Percentiles rank a stretch among this genome's conserved stretches.
Conservation (phyloP, 2,113 vertebrate species). For the Notothenia coriiceps region DNA sequence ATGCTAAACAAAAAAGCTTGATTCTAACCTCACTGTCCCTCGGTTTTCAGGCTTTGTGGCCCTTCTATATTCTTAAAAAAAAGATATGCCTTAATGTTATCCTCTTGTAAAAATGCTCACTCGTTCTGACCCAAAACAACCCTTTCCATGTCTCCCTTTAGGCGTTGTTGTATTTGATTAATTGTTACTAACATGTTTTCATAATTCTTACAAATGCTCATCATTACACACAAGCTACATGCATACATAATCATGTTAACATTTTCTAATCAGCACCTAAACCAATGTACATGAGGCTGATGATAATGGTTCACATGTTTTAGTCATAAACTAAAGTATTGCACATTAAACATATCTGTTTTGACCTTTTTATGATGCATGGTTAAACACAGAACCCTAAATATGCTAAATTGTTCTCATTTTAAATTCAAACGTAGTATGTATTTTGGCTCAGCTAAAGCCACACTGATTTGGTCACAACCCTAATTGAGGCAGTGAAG, state of each 20-base stretch:
- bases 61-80: not conserved
- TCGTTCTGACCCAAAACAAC: not conserved
- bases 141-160: not conserved
- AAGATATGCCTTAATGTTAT: not conserved
- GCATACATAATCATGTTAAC: no score
- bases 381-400: not conserved
- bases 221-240: not conserved
- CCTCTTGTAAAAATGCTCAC: not conserved
- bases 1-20: constrained; percentile 11
- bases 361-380: not conserved
- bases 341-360: not conserved
- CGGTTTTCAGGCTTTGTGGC: not conserved
- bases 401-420: not conserved
- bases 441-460: constrained; percentile 8
- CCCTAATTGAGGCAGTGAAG: constrained; percentile 20
- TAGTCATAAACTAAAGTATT: no score
- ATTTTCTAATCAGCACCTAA: no score
- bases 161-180: not conserved
- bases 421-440: not conserved
- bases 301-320: not conserved
- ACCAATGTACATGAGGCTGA: no score
- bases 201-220: not conserved
- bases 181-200: not conserved
- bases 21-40: not conserved
- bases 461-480: not conserved